These are phyloP conservation scores for Cyclura pinguis DNA, from an alignment of 2,797 vertebrate species.

Conservation along the genomic window DNA sequence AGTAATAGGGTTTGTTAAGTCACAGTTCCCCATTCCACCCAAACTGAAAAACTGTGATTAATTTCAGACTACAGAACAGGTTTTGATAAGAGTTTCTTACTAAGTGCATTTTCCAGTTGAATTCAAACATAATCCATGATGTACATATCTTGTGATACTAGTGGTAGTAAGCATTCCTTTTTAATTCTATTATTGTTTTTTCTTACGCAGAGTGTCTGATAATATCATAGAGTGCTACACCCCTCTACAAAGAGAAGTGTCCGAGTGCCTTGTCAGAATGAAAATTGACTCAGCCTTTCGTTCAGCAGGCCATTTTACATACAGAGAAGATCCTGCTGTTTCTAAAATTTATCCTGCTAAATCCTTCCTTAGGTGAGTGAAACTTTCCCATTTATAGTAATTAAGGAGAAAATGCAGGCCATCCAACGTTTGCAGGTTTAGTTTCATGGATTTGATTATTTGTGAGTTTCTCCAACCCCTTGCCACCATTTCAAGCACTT, in stretches of 20 bases:
- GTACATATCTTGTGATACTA: neutral
- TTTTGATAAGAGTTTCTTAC: neutral
- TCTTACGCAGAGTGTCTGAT: slow-evolving; percentile 77
- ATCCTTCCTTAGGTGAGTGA: slow-evolving; percentile 93
- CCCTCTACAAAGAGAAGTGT: slow-evolving; percentile 81
- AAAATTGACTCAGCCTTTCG: slow-evolving; percentile 87
- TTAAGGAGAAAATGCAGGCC: slow-evolving; percentile 29
- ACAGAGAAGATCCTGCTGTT: slow-evolving; percentile 91
- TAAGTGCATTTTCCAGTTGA: neutral
- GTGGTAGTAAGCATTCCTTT: neutral
- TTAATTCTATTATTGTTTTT: slow-evolving; percentile 32
- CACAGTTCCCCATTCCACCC: neutral
- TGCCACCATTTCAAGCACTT: too few relatives aligned
- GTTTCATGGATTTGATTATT: too few relatives aligned
- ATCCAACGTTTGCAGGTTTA: too few relatives aligned
- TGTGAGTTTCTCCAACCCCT: too few relatives aligned
- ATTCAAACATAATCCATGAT: neutral
- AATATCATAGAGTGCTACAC: slow-evolving; percentile 89
- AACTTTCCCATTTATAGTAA: slow-evolving; percentile 37
- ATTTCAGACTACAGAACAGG: neutral
- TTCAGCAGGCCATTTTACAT: slow-evolving; percentile 83
- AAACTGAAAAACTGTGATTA: neutral
- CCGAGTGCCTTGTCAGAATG: slow-evolving; percentile 84
- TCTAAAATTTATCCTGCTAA: slow-evolving; percentile 90
- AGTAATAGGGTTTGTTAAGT: neutral